Conservation (phyloP, 2,888 invertebrate genomes). For the Drosophila seclusa region DNA sequence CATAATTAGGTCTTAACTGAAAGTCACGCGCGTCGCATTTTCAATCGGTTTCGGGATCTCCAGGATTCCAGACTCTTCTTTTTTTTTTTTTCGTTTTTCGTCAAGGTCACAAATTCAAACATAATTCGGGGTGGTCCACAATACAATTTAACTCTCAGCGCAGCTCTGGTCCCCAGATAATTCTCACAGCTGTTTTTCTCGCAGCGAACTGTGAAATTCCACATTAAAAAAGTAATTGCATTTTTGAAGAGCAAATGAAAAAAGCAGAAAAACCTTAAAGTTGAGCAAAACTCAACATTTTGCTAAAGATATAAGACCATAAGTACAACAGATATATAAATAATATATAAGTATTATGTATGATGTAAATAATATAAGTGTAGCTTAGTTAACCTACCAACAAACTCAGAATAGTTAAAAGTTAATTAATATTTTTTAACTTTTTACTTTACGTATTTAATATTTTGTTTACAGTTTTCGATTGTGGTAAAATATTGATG, state of each 20-base stretch:
- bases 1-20: constrained; percentile 81
- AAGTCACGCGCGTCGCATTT: constrained; percentile 80
- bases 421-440: neutral
- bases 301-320: neutral
- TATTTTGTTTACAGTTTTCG: neutral
- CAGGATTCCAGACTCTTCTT: constrained; percentile 1
- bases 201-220: constrained; percentile 6
- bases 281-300: neutral
- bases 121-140: constrained; percentile 24
- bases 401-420: fast-evolving
- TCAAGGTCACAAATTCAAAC: constrained; percentile 45
- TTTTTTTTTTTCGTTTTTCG: constrained; percentile 13
- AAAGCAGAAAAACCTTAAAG: neutral
- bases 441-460: neutral
- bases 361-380: neutral
- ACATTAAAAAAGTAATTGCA: neutral
- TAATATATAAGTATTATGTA: neutral
- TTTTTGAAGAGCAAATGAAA: constrained; percentile 6
- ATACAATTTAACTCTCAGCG: constrained; percentile 25
- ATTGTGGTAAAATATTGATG: neutral
- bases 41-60: constrained; percentile 57
- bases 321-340: neutral
- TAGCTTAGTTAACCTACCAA: neutral
- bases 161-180: neutral
- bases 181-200: constrained; percentile 40